A percentile compares a stretch with the other conserved stretches of the same genome.
Conservation (phyloP, 2,113 vertebrate genomes). For the Hippocampus abdominalis region DNA sequence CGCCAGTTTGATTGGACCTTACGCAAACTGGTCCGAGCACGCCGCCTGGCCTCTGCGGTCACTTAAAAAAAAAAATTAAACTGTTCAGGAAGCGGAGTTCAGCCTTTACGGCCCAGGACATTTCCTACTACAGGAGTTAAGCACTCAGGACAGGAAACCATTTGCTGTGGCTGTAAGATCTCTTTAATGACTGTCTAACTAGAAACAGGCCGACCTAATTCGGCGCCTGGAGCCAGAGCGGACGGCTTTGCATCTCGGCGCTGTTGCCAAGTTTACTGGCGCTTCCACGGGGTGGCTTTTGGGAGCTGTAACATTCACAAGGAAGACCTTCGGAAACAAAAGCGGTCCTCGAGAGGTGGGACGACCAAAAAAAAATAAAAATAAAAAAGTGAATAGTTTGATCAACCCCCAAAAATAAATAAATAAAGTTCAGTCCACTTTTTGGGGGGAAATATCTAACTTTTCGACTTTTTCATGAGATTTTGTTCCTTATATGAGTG, state of each 20-base stretch:
- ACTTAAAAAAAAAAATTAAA: conserved; percentile 71
- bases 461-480: neutral
- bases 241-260: conserved; percentile 87
- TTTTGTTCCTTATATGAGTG: neutral
- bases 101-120: conserved; percentile 81
- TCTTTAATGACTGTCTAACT: conserved; percentile 99
- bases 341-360: conserved; percentile 69
- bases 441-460: neutral
- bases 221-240: conserved; percentile 86
- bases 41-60: conserved; percentile 73
- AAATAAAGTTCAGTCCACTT: no score
- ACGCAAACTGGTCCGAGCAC: conserved; percentile 62
- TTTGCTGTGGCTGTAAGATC: conserved; percentile 93
- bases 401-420: no score
- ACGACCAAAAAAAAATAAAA: conserved; percentile 56
- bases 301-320: conserved; percentile 92
- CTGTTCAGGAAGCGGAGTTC: conserved; percentile 90
- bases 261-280: conserved; percentile 92
- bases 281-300: conserved; percentile 88
- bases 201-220: conserved; percentile 94
- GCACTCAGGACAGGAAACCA: conserved; percentile 95
- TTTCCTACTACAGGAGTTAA: conserved; percentile 95
- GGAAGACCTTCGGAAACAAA: conserved; percentile 75
- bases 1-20: conserved; percentile 68
- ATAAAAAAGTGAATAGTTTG: conserved; percentile 28